Percentiles rank a stretch among this genome's conserved stretches.
Conservation (phyloP, 2,888 invertebrate species). For the Coenonympha arcania region DNA sequence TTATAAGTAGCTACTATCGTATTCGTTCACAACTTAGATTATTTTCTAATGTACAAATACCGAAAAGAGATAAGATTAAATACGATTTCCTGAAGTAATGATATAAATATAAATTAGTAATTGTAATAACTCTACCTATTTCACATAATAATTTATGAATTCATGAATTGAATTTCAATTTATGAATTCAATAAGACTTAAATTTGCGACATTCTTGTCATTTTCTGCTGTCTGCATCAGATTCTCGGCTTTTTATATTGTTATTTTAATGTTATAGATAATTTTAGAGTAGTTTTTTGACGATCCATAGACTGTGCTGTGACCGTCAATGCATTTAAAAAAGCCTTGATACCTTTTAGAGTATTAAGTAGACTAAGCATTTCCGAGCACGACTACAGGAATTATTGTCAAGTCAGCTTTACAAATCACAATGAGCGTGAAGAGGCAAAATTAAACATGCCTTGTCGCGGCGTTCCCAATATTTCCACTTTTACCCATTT, state of each 20-base stretch:
- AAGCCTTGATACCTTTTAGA: neutral
- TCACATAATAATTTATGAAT: too few species aligned
- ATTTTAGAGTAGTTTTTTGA: neutral
- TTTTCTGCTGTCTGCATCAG: neutral
- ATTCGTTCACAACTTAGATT: neutral
- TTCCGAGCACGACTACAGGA: conserved; percentile 25
- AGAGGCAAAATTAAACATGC: conserved; percentile 50
- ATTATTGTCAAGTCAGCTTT: conserved; percentile 53
- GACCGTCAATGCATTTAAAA: neutral
- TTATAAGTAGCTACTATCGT: neutral
- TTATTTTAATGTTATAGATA: neutral
- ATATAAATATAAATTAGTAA: too few species aligned
- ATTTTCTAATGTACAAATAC: conserved; percentile 1
- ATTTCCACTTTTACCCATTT: neutral
- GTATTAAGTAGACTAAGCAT: conserved; percentile 11
- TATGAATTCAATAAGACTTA: too few species aligned
- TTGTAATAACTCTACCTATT: too few species aligned
- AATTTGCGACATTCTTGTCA: neutral
- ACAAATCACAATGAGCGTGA: conserved; percentile 58
- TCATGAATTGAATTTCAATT: too few species aligned
- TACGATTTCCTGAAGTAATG: too few species aligned
- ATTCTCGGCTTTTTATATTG: too few species aligned
- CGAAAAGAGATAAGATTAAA: conserved; percentile 1
- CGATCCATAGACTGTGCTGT: neutral
- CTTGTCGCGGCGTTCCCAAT: neutral